Evolutionary conservation across 2,113 vertebrate genomes (phyloP).

Genomic region (Hucho hucho): DNA sequence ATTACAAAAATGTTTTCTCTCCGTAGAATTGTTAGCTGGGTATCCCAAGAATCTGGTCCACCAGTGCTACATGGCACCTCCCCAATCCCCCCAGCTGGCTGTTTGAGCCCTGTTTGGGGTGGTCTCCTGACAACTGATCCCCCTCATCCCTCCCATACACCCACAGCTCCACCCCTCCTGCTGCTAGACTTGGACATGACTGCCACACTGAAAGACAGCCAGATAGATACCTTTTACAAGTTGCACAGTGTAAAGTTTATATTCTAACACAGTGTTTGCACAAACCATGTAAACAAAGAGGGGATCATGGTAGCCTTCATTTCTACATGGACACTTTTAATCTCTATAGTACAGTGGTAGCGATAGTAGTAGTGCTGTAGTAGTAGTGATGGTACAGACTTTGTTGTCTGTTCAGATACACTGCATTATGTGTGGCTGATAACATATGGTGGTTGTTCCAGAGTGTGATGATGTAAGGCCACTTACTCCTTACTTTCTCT

Average conservation of each 20-base stretch:
- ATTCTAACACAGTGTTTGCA: not conserved
- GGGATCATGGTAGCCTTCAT: not conserved
- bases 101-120: constrained; percentile 71
- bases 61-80: constrained; percentile 70
- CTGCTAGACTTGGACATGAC: no score
- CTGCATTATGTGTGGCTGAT: constrained; percentile 37
- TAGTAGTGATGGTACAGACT: not conserved
- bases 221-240: constrained; percentile 29
- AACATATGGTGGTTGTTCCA: constrained; percentile 55
- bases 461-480: constrained; percentile 48
- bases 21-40: constrained; percentile 39
- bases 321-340: not conserved
- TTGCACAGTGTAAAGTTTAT: not conserved
- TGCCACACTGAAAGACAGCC: constrained; percentile 6
- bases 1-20: constrained; percentile 15
- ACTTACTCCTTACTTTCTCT: constrained; percentile 6
- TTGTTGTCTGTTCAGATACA: constrained; percentile 24
- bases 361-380: not conserved
- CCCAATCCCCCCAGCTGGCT: constrained; percentile 70
- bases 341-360: not conserved
- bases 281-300: not conserved
- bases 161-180: constrained; percentile 23
- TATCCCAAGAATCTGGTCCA: constrained; percentile 72
- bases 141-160: constrained; percentile 11
- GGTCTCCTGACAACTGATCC: constrained; percentile 71